Evolutionary conservation across 2,888 invertebrate species (phyloP), one percentile per base, ranked within the genome.

Genomic region (Drosophila rubida): DNA sequence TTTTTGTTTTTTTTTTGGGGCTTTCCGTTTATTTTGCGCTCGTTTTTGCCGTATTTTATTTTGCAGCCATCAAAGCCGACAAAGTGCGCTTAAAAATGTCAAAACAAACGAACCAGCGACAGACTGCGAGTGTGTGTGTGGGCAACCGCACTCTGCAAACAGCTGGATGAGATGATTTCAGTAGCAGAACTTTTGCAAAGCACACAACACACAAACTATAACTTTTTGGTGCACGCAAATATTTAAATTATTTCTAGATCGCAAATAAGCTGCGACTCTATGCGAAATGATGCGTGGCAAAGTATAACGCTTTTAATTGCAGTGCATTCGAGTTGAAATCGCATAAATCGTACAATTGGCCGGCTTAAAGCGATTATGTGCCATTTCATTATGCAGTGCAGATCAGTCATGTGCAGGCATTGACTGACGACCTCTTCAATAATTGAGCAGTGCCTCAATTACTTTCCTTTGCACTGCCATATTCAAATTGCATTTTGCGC

Each of bases 71-170:
- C 75, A 86, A 86, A 80, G 78, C 82, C 88, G 70, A 82, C 88
- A 82, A 82, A 83, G 80, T 78, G 69, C 78, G 69, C 87, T 83
- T 83, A 77, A 86, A 88, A 87, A 69, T 87, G 86, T 76, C 77
- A 76, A 74, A 79, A 75, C 63, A 84, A 84, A 72, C 46, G 50
- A 57, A 51, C 39, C 45, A 35, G 69, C 30, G 39, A 11, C 6
- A 30, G 30, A 13, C n/a, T n/a, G n/a, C n/a, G n/a, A n/a, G n/a
- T n/a, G n/a, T n/a, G 27, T 54, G 22, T 68, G 60, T 60, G 41
- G 37, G 44, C 53, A 49, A 71, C 75, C 75, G 55, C 71, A 22
- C 4, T 41, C 46, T 57, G 50, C 46, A 51, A 69, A 49, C 66
- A 65, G 68, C 19, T 39, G 19, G 23, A 73, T 19, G 19, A 49